phyloP scores from a whole-genome alignment of 2,888 invertebrate genomes.

The Polymixis flavicincta region DNA sequence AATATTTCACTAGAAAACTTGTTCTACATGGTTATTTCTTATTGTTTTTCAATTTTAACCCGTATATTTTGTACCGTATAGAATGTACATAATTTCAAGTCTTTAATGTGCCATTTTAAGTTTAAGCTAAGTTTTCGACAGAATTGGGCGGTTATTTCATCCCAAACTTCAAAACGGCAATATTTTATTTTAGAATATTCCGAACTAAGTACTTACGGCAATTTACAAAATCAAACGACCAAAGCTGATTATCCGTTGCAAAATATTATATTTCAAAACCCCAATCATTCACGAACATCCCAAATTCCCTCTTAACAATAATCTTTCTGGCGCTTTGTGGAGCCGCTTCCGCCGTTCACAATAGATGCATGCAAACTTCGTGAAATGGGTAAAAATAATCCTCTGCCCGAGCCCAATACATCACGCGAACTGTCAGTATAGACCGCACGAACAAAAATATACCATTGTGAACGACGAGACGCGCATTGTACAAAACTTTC shows the following conservation, averaged over 20 bases:
- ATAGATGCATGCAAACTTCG: constrained; percentile 90
- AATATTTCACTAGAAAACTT: not conserved
- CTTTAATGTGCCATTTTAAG: not conserved
- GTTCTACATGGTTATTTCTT: not conserved
- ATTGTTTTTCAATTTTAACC: not conserved
- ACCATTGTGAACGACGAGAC: constrained; percentile 84
- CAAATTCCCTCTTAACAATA: constrained; percentile 82
- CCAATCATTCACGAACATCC: constrained; percentile 81
- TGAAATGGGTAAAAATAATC: constrained; percentile 91
- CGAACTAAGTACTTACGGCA: not conserved
- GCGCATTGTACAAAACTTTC: constrained; percentile 87
- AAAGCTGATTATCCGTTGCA: constrained; percentile 68
- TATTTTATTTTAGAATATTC: not conserved
- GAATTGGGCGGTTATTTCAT: not conserved
- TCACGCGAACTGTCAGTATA: constrained; percentile 89
- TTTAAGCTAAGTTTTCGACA: not conserved
- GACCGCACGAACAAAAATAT: constrained; percentile 90
- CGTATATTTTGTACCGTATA: no score
- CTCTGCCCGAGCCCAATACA: constrained; percentile 87
- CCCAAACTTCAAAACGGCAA: not conserved
- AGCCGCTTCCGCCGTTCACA: constrained; percentile 88
- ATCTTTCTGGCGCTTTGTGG: constrained; percentile 85
- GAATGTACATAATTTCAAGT: not conserved
- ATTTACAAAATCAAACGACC: constrained; percentile 59
- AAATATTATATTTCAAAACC: constrained; percentile 81